These are phyloP conservation scores for Clanis bilineata DNA, from an alignment of 2,888 invertebrate species.

Conservation along the genomic window DNA sequence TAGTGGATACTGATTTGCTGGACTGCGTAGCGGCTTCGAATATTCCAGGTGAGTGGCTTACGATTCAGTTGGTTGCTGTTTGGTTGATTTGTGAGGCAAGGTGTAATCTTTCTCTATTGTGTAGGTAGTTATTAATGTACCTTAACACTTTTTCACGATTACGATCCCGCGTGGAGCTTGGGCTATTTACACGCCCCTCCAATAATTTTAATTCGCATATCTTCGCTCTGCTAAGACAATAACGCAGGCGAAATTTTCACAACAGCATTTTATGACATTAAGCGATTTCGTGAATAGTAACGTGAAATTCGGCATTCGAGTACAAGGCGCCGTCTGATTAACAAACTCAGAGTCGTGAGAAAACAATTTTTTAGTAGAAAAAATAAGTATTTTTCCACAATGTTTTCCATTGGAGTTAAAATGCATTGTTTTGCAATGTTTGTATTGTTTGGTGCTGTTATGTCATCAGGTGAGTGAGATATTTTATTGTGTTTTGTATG, in stretches of 20 bases:
- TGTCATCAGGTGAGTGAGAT: slow-evolving; percentile 4
- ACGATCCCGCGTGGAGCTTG: too few relatives aligned
- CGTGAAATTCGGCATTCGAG: slow-evolving; percentile 37
- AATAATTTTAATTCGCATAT: neutral
- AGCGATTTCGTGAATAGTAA: slow-evolving; percentile 30
- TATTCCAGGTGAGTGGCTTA: too few relatives aligned
- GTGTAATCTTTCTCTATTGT: too few relatives aligned
- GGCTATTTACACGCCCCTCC: too few relatives aligned
- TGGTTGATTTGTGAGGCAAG: too few relatives aligned
- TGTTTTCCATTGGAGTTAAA: slow-evolving; percentile 1
- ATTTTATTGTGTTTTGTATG: neutral
- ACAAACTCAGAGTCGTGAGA: slow-evolving; percentile 25
- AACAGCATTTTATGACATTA: slow-evolving; percentile 28
- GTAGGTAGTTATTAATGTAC: too few relatives aligned
- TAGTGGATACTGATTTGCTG: too few relatives aligned
- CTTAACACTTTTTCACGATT: too few relatives aligned
- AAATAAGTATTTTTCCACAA: slow-evolving; percentile 12
- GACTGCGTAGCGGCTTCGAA: too few relatives aligned
- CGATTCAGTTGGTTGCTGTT: too few relatives aligned
- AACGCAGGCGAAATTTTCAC: slow-evolving; percentile 30
- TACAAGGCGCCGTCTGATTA: slow-evolving; percentile 29
- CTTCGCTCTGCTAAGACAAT: neutral
- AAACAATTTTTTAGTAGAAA: slow-evolving; percentile 13
- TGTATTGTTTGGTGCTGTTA: slow-evolving; percentile 8
- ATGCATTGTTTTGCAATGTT: slow-evolving; percentile 3